Base-by-base conservation (phyloP, 2,113 vertebrate genomes). In the Aleadryas rufinucha region DNA sequence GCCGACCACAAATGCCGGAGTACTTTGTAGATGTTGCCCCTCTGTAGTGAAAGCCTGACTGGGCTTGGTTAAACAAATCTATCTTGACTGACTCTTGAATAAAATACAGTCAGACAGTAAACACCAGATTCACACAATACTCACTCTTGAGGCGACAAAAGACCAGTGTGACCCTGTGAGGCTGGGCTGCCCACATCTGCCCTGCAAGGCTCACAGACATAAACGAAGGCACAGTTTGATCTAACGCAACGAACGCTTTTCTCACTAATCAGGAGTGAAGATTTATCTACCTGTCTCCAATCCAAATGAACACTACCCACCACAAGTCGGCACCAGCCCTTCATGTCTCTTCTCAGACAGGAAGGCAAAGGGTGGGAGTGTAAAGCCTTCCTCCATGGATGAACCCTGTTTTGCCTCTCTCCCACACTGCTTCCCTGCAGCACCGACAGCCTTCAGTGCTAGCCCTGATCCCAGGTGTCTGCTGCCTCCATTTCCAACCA, bases 201-300 rank as follows among this genome's bases (percentile, higher is more conserved):
- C 65, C 77, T 0, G 3, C 3, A 5, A 60, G 70, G 84, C 52
- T 66, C 90, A 7, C 23, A 26, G 35, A 18, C 56, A 21, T 11
- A 33, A 77, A 74, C 10, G 66, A 84, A 72, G 75, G 49, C 66
- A 49, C 31, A 13, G 45, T 70, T n/a, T 88, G 79, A 85, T 66
- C 79, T 24, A 53, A 30, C 2, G 45, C 78, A 91, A 28, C 0
- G 0, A 88, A 63, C 16, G 3, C 50, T 83, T 3, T n/a, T 72
- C 87, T 91, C n/a, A 16, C 54, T 93, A 88, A 94, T 77, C 86
- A 71, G 76, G 54, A 88, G 45, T 19, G 45, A 95, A 68, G 70
- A 60, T 53, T 72, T 42, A 47, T 10, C 57, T n/a, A 13, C 31
- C 6, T 8, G 14, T 53, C 59, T 76, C n/a, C 61, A 44, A 4